Evolutionary conservation across 2,888 invertebrate species (phyloP).

Genomic region (Trachelus troglodyta): DNA sequence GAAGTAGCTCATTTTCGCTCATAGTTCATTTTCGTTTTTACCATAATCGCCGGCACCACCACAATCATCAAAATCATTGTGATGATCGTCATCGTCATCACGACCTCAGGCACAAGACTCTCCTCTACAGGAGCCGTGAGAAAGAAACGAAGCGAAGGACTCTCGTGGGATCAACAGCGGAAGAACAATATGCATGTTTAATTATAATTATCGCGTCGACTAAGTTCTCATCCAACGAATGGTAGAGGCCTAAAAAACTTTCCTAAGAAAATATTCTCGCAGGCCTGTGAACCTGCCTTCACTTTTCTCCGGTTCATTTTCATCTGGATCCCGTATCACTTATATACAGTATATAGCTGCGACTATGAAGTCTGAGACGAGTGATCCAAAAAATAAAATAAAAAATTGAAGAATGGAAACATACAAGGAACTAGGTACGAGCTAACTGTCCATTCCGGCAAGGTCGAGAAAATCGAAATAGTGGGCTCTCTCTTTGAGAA

Average conservation of each 20-base stretch:
- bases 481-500: conserved; percentile 1
- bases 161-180: conserved; percentile 46
- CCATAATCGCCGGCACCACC: no score
- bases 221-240: conserved; percentile 36
- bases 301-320: conserved; percentile 1
- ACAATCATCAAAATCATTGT: no score
- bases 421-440: no score
- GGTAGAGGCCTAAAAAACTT: background rate
- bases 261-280: no score
- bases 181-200: conserved; percentile 57
- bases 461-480: conserved; percentile 3
- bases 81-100: no score
- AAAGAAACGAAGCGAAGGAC: conserved; percentile 37
- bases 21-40: no score
- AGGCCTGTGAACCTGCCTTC: background rate
- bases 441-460: background rate
- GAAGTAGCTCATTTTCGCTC: no score
- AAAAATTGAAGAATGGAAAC: no score
- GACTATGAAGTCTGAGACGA: no score
- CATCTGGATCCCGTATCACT: background rate
- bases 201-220: conserved; percentile 57
- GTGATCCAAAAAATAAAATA: no score
- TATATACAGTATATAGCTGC: no score
- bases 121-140: conserved; percentile 32
- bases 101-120: no score